Evolutionary conservation across 2,888 invertebrate genomes (phyloP).

Genomic region (Drosophila mimetica): DNA sequence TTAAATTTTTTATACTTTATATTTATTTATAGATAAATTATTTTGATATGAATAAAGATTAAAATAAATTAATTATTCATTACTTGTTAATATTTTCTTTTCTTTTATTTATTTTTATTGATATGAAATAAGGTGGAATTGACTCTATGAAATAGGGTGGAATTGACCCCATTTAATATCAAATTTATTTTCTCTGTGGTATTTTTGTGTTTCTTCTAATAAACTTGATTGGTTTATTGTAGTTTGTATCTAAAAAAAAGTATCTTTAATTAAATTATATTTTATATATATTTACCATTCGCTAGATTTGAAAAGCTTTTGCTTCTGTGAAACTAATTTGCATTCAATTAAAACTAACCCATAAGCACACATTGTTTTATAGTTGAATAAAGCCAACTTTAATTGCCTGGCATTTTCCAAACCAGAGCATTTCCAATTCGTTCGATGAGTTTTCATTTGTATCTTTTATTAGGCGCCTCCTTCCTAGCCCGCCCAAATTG

Average conservation of each 20-base stretch:
- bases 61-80: too few species aligned
- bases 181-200: too few species aligned
- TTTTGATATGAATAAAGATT: too few species aligned
- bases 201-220: background rate
- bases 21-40: too few species aligned
- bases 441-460: constrained; percentile 33
- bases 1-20: too few species aligned
- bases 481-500: constrained; percentile 52
- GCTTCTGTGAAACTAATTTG: background rate
- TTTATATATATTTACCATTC: background rate
- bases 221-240: background rate
- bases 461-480: constrained; percentile 31
- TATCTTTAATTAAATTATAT: background rate
- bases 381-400: background rate
- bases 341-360: background rate
- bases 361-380: background rate
- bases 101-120: too few species aligned
- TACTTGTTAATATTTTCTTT: too few species aligned
- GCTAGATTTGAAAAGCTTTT: background rate
- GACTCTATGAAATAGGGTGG: too few species aligned
- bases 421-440: constrained; percentile 33
- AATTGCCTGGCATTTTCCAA: background rate
- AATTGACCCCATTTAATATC: too few species aligned
- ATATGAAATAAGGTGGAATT: too few species aligned
- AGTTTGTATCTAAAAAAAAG: background rate